Conservation (phyloP, 2,113 vertebrate species). For the Reinhardtius hippoglossoides region DNA sequence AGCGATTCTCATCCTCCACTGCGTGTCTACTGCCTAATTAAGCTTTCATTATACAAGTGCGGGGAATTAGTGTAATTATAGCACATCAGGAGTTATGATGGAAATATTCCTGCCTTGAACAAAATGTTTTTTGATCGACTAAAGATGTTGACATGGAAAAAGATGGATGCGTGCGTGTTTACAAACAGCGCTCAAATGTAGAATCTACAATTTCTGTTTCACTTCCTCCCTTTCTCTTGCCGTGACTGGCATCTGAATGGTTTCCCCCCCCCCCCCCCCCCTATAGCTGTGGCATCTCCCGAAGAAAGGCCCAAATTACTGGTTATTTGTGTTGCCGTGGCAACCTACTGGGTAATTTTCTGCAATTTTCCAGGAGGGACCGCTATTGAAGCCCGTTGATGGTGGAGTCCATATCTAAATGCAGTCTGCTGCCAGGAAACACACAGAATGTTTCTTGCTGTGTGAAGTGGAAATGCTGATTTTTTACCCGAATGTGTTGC, state of each 20-base stretch:
- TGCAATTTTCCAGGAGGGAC: conserved; percentile 73
- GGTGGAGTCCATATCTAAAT: conserved; percentile 44
- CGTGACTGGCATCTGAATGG: conserved; percentile 27
- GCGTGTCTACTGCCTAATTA: conserved; percentile 33
- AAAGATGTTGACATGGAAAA: conserved; percentile 8
- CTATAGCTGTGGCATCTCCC: conserved; percentile 64
- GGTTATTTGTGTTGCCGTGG: conserved; percentile 83
- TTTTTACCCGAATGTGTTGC: background rate
- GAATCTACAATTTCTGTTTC: conserved; percentile 28
- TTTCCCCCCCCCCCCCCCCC: background rate
- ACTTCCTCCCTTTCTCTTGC: background rate
- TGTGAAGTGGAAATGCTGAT: no score
- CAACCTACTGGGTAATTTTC: conserved; percentile 81
- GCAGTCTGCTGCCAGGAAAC: no score
- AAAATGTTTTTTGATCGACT: conserved; percentile 2
- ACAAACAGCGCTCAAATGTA: conserved; percentile 27
- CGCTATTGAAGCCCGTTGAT: conserved; percentile 67
- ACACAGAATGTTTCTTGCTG: no score
- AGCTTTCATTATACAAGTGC: conserved; percentile 45
- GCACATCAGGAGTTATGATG: conserved; percentile 17
- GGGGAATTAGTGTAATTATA: conserved; percentile 56
- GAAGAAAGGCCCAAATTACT: conserved; percentile 78
- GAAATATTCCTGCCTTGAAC: conserved; percentile 27
- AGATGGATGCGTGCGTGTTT: conserved; percentile 26
- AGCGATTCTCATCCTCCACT: conserved; percentile 23